phyloP scores from a whole-genome alignment of 2,113 vertebrate genomes.

The Pygoscelis antarcticus region DNA sequence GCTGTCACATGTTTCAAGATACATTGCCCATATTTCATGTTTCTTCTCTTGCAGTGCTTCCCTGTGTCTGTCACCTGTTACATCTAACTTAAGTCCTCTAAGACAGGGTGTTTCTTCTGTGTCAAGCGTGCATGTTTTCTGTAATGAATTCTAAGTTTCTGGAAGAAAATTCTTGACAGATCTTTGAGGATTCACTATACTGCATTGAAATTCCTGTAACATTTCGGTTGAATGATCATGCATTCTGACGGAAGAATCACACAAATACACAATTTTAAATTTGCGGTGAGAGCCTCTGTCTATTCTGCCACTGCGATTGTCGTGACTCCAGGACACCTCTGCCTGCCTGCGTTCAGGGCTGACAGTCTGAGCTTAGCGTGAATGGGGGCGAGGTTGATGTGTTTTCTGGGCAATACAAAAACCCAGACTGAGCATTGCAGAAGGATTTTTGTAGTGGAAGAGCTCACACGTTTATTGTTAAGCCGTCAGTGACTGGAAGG shows the following conservation, averaged over 20 bases:
- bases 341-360: not conserved
- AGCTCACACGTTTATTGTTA: fast-evolving
- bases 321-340: not conserved
- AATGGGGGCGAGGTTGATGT: no score
- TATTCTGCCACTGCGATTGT: fast-evolving
- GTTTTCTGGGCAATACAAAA: not conserved
- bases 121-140: not conserved
- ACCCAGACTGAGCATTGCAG: no score
- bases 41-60: not conserved
- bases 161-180: not conserved
- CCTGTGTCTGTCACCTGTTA: not conserved
- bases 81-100: not conserved
- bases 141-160: not conserved
- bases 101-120: not conserved
- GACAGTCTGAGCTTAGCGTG: not conserved
- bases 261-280: not conserved
- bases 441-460: not conserved
- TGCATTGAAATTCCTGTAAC: not conserved
- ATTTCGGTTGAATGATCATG: not conserved
- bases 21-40: fast-evolving
- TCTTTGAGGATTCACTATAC: not conserved
- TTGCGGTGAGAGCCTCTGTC: not conserved
- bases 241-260: not conserved
- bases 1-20: not conserved
- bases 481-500: not conserved